Conservation (phyloP, 2,113 vertebrate genomes). For the Numenius arquata region DNA sequence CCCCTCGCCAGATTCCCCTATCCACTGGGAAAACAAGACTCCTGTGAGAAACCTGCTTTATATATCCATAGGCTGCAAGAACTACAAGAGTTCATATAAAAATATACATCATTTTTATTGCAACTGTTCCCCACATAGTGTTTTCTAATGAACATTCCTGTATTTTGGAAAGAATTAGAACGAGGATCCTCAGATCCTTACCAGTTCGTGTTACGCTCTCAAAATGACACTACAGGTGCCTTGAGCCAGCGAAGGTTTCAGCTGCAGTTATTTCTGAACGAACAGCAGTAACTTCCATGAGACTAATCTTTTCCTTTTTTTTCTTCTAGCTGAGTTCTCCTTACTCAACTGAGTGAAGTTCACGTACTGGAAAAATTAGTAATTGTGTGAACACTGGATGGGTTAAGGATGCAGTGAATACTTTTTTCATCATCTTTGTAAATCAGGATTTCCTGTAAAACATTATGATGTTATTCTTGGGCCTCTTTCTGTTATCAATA, state of each 20-base stretch:
- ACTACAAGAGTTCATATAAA: background rate
- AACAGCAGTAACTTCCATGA: background rate
- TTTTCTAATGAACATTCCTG: background rate
- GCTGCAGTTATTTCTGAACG: background rate
- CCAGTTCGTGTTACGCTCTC: background rate
- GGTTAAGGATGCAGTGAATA: background rate
- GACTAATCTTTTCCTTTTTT: slow-evolving; percentile 52
- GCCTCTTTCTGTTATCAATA: background rate
- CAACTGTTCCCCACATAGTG: background rate
- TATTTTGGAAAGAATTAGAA: background rate
- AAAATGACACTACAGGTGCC: background rate
- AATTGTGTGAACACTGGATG: background rate
- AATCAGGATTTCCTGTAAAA: slow-evolving; percentile 27
- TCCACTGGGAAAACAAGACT: background rate
- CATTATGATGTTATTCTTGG: background rate
- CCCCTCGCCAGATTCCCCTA: background rate
- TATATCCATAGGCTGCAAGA: background rate
- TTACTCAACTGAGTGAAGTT: slow-evolving; percentile 74
- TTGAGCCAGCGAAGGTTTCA: background rate
- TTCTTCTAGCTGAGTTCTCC: slow-evolving; percentile 78
- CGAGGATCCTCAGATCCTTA: background rate
- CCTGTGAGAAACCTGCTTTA: background rate
- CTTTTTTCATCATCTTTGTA: slow-evolving; percentile 16
- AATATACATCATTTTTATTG: background rate
- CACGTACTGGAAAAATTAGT: background rate